Evolutionary conservation across 2,888 invertebrate species (phyloP).

Genomic region (Phasia obesa): DNA sequence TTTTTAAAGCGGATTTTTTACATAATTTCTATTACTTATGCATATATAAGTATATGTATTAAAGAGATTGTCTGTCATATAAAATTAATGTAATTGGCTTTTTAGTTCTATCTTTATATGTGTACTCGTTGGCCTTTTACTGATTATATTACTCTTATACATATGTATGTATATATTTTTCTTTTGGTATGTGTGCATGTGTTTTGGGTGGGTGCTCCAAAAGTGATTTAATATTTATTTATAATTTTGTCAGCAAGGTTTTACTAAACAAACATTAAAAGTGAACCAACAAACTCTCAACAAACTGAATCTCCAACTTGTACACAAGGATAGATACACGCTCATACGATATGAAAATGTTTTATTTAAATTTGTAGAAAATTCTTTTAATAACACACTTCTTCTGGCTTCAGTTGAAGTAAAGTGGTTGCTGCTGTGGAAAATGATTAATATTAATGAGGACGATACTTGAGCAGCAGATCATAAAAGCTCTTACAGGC

Average conservation of each 20-base stretch:
- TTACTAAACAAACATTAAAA: slow-evolving; percentile 21
- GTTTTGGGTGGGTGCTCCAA: neutral
- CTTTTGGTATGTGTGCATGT: neutral
- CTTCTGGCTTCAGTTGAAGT: neutral
- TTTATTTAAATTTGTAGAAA: neutral
- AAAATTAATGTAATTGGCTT: too few relatives aligned
- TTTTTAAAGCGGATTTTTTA: too few relatives aligned
- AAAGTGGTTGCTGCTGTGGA: slow-evolving; percentile 13
- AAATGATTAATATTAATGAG: slow-evolving; percentile 43
- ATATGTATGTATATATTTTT: too few relatives aligned
- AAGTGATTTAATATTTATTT: slow-evolving; percentile 36
- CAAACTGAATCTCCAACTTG: neutral
- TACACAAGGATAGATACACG: neutral
- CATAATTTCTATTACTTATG: too few relatives aligned
- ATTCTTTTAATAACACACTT: neutral
- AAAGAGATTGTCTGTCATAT: too few relatives aligned
- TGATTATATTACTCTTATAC: too few relatives aligned
- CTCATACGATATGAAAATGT: neutral
- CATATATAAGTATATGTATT: too few relatives aligned
- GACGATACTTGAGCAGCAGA: neutral
- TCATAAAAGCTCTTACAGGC: neutral
- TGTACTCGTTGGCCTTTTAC: too few relatives aligned
- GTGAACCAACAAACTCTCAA: neutral
- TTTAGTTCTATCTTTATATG: too few relatives aligned
- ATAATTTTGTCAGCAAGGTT: slow-evolving; percentile 8